Base-by-base conservation (phyloP, 1,140 invertebrate species). In the Drosophila kikkawai region DNA sequence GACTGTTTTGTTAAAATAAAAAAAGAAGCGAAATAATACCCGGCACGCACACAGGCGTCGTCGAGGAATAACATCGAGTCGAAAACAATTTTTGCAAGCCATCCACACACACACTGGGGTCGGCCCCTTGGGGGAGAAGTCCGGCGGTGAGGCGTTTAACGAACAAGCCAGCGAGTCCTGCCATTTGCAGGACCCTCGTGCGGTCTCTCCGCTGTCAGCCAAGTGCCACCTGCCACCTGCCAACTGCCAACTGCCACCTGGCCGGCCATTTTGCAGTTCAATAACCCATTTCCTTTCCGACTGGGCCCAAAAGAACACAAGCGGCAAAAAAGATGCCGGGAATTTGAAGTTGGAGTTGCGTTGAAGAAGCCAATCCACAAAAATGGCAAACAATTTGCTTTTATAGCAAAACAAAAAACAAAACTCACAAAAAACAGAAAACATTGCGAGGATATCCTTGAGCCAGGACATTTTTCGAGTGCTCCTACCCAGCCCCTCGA, bases 361-460 rank as follows among this genome's bases (percentile, higher is more conserved):
- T 39, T 68, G 47, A 45, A 61, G 61, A 63, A 61, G 73, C 51
- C 82, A 75, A 79, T 87, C 83, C 80, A 63, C 76, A 69, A 67
- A 87, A 87, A 88, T 79, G 80, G 84, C 68, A 70, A 75, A 76
- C 84, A 85, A 88, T 88, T 88, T 73, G 70, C 69, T 85, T 90
- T 88, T 81, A 88, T 90, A 70, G 67, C 69, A 47, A 75, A 70
- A 75, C 53, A 70, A 73, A 82, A 79, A 68, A 65, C 65, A 71
- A 59, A 70, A 41, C 26, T 29, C 71, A 61, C 44, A 29, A 53
- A 36, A 55, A 37, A 45, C 29, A 69, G 65, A 78, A 64, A 71
- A 42, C 77, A 63, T 63, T 63, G 66, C 59, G 22, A 55, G 75
- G 56, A 79, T 86, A 79, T 86, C 74, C 75, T 66, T 59, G 56